Evolutionary conservation across 2,113 vertebrate species (phyloP), one percentile per base, ranked within the genome.

Genomic region (Nothoprocta pentlandii): DNA sequence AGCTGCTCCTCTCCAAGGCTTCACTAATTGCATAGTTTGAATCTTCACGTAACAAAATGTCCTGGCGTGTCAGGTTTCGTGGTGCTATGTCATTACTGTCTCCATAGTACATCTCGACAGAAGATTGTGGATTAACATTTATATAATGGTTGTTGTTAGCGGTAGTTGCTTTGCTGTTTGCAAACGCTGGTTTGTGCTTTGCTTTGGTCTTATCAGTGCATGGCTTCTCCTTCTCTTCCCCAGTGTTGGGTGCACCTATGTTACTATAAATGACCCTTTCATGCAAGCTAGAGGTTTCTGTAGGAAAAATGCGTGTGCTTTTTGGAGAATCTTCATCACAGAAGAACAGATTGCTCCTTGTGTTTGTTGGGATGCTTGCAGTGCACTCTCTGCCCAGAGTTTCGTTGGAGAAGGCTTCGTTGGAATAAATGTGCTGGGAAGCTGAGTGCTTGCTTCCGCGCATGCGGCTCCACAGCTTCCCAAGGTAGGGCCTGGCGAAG

Each of bases 401-500:
- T 17, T 91, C 93, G 10, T 90, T 89, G 5, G 79, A 97, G 96
- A 98, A 99, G 22, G 96, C 98, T 81, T 97, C 93, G 51, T 99
- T 99, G 17, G 97, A 96, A 41, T 98, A 98, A 0, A 20, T 59
- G 4, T 84, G 79, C 28, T 77, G 68, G 36, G 79, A 58, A 53
- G 15, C 2, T 4, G 95, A 46, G 3, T 49, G 90, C 93, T 97
- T 97, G 56, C 90, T 96, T 9, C 26, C 59, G 84, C 23, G 17
- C 23, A 97, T 36, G 69, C 69, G 97, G 75, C 66, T 95, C 96
- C 98, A 98, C 39, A 99, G 94, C 15, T 49, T 92, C 34, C 98
- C 97, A 16, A 99, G 63, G 62, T 95, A 97, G 30, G 99, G 99
- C 95, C 99, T 98, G 19, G 97, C 69, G 9, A 99, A 70, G 53